These are phyloP conservation scores for Oscheius sp. DNA, from an alignment of 1,140 invertebrate species.

Conservation along the genomic window DNA sequence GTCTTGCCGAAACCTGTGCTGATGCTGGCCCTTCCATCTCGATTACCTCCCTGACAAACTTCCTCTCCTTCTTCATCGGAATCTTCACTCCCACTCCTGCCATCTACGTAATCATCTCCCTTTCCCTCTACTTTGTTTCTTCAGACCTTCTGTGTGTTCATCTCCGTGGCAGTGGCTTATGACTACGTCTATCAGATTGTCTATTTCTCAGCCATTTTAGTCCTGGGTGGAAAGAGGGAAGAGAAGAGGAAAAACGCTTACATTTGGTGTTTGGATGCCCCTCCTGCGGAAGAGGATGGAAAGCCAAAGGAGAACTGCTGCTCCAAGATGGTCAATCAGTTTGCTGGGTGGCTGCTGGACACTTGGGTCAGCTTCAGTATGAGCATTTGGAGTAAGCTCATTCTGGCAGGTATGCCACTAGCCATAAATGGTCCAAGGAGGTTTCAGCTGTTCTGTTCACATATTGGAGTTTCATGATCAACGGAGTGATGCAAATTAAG, in stretches of 20 bases:
- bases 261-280: conserved; percentile 41
- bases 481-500: conserved; percentile 49
- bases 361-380: conserved; percentile 55
- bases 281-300: conserved; percentile 24
- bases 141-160: conserved; percentile 58
- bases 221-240: conserved; percentile 52
- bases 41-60: conserved; percentile 93
- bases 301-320: conserved; percentile 21
- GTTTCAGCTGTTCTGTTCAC: too few species aligned
- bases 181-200: conserved; percentile 59
- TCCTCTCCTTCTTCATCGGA: conserved; percentile 91
- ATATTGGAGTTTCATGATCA: too few species aligned
- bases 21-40: conserved; percentile 96
- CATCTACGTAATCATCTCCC: conserved; percentile 65
- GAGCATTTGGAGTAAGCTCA: conserved; percentile 38
- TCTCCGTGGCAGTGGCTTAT: conserved; percentile 54
- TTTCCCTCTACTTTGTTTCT: conserved; percentile 13
- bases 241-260: conserved; percentile 50
- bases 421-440: too few species aligned
- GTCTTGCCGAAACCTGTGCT: conserved; percentile 81
- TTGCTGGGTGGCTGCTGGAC: conserved; percentile 15
- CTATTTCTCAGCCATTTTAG: conserved; percentile 58
- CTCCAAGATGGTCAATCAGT: neutral
- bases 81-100: conserved; percentile 85
- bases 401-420: conserved; percentile 51